A percentile compares a stretch with the other conserved stretches of the same genome.
Evolutionary conservation across 2,113 vertebrate genomes (phyloP).

Genomic region (Scolopax mira): DNA sequence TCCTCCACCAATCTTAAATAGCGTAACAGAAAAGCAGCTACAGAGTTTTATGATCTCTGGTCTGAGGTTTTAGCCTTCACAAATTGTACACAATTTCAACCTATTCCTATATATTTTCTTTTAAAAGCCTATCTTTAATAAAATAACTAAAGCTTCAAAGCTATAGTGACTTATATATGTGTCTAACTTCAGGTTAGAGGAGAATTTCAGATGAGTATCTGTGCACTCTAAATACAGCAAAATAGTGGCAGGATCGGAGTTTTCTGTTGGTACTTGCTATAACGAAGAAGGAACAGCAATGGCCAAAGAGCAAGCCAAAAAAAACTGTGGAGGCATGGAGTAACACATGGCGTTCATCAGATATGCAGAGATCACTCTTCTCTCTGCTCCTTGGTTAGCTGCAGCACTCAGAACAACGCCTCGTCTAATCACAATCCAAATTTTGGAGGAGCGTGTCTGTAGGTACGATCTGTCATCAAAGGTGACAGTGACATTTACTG

Average conservation of each 20-base stretch:
- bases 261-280: background rate
- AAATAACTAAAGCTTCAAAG: background rate
- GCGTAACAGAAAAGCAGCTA: background rate
- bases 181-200: background rate
- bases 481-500: background rate
- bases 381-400: background rate
- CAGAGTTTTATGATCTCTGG: background rate
- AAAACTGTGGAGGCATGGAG: background rate
- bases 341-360: background rate
- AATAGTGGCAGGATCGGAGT: background rate
- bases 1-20: background rate
- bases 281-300: background rate
- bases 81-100: background rate
- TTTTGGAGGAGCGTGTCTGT: background rate
- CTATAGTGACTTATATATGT: background rate
- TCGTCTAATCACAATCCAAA: too few relatives aligned
- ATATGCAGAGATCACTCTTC: background rate
- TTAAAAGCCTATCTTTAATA: background rate
- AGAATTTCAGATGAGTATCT: background rate
- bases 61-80: background rate
- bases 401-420: background rate
- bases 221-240: background rate
- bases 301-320: background rate
- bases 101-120: background rate
- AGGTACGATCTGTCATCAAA: accelerated